Conservation (phyloP, 2,888 invertebrate genomes). For the Tetragonula carbonaria region DNA sequence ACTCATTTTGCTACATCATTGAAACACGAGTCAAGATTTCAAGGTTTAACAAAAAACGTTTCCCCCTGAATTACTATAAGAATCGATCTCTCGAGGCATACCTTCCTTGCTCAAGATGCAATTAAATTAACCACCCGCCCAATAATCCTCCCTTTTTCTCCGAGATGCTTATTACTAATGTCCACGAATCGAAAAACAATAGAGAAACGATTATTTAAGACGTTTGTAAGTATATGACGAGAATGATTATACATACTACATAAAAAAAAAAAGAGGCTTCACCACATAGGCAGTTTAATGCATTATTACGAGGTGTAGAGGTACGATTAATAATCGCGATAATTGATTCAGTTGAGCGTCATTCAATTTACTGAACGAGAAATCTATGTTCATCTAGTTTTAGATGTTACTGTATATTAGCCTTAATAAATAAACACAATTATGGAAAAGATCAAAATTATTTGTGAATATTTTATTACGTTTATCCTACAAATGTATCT, state of each 20-base stretch:
- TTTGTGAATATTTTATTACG: background rate
- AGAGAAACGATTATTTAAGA: conserved; percentile 46
- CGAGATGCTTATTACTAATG: conserved; percentile 43
- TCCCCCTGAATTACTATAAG: conserved; percentile 2
- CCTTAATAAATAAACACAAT: conserved; percentile 72
- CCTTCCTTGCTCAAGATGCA: conserved; percentile 43
- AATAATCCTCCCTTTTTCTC: conserved; percentile 32
- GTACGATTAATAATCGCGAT: conserved; percentile 52
- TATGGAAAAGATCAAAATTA: conserved; percentile 49
- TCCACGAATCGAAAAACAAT: conserved; percentile 52
- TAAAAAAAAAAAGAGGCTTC: conserved; percentile 49
- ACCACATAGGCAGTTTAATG: conserved; percentile 62
- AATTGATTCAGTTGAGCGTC: conserved; percentile 48
- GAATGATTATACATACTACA: conserved; percentile 45
- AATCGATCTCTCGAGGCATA: conserved; percentile 36
- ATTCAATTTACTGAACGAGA: conserved; percentile 52
- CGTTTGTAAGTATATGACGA: conserved; percentile 61
- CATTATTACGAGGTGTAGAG: conserved; percentile 57
- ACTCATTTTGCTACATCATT: conserved; percentile 24
- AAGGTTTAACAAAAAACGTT: conserved; percentile 15
- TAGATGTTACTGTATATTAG: conserved; percentile 73
- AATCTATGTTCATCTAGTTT: conserved; percentile 71
- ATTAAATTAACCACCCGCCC: conserved; percentile 11
- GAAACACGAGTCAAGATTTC: conserved; percentile 2
- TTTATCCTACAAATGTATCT: background rate